Evolutionary conservation across 2,888 invertebrate species (phyloP), one percentile per base, ranked within the genome.

Genomic region (Eretmocerus hayati): DNA sequence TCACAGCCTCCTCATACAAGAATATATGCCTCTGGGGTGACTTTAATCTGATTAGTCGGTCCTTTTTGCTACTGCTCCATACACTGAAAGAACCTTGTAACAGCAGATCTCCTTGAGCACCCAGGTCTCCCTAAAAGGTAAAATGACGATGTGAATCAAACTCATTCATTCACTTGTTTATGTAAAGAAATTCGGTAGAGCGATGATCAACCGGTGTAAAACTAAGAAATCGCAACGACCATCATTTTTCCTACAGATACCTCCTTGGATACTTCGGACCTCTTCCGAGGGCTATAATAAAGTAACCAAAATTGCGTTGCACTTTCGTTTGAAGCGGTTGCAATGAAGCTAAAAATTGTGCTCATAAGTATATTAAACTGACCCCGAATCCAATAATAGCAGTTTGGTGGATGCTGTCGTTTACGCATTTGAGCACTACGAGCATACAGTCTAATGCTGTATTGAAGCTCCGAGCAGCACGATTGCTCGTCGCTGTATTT

Each of bases 381-480:
- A 92, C 91, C 62, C 90, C 87, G 66, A 92, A 95, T 19, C 95
- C 95, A 8, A 90, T 90, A 61, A 97, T 96, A 53, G 94, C 92
- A 52, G 95, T 89, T 73, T 95, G 94, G 67, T 96, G 94, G 94
- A 97, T 94, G 59, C 94, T 92, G 73, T 96, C 96, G 69, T 97
- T 96, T 59, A 97, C 92, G 70, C 93, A 92, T 69, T 92, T 90
- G 50, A 97, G 78, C 42, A 97, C 93, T 30, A 90, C 87, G 33
- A 96, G 77, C 95, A 97, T 96, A 62, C 92, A 90, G 69, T 93
- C 91, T 47, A 96, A 74, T 0, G 96, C 95, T 67, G 91, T 91
- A 89, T 66, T 93, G 88, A n/a, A 96, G 75, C 57, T 90, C 87
- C 48, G 81, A 80, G 62, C 85, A 84, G 73, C 86, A 88, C 31